Evolutionary conservation across 2,888 invertebrate species (phyloP).

Genomic region (Ennomos erosarius): DNA sequence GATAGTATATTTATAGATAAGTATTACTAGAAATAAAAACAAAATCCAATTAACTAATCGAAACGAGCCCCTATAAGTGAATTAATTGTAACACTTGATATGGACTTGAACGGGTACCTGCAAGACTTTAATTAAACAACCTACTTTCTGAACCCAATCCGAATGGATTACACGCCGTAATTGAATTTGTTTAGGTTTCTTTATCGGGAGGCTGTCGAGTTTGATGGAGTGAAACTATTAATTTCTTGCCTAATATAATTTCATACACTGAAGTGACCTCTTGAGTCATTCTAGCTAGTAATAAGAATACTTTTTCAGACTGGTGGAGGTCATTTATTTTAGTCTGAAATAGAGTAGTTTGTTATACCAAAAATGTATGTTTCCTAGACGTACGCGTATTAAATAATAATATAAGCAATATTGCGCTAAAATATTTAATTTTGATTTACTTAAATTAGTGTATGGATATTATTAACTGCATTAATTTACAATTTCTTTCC

Average conservation of each 20-base stretch:
- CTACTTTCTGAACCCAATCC: constrained; percentile 39
- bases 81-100: constrained; percentile 57
- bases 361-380: no score
- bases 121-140: constrained; percentile 28
- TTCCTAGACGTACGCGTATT: no score
- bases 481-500: no score
- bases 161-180: constrained; percentile 41
- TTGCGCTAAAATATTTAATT: no score
- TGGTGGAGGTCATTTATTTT: no score
- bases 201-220: background rate
- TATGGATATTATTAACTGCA: no score
- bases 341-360: no score
- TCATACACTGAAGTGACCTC: constrained; percentile 1
- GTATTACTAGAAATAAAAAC: constrained; percentile 19
- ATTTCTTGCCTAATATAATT: background rate
- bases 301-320: no score
- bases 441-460: no score
- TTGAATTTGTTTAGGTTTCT: constrained; percentile 19
- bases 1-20: no score
- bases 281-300: background rate
- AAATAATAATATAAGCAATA: no score
- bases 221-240: constrained; percentile 2
- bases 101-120: constrained; percentile 43
- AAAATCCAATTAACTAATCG: constrained; percentile 48
- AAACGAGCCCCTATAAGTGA: constrained; percentile 47